Base-by-base conservation (phyloP, 2,113 vertebrate species). In the Sigmodon hispidus region DNA sequence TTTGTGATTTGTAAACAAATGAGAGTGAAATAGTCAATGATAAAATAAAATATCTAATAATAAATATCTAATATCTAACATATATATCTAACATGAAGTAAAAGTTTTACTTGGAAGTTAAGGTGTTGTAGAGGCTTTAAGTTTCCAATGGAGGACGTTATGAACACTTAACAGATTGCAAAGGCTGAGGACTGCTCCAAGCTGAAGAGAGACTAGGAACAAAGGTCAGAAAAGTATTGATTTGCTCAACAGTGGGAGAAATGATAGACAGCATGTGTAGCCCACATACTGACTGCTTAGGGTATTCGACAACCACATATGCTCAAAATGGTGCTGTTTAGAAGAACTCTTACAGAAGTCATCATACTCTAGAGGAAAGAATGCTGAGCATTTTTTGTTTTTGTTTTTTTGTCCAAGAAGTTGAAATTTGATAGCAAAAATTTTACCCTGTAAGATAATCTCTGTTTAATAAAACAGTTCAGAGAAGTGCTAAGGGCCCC, bases 401-500 rank as follows among this genome's bases (percentile, higher is more conserved):
- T n/a, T n/a, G n/a, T n/a, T 50, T 84, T 95, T 70, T 5, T 43
- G 65, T 75, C 75, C n/a, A 1, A 87, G 43, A 2, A 17, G 11
- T 22, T 93, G 12, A 8, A 70, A 4, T 76, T 24, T 80, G 31
- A 24, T 31, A 11, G 8, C 4, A 87, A 91, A 63, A 43, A 3
- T 57, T 34, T 7, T 87, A 57, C 50, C 19, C 34, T 65, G 7
- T 93, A 12, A 61, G 89, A 80, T 76, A 65, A 86, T 87, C 19
- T 94, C 12, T 72, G 34, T 65, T 91, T 85, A 48, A 86, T 61
- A 84, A n/a, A 70, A 52, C 48, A 95, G 61, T 26, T 93, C 22
- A 85, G 50, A 75, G 19, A 89, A 79, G 21, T 59, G 19, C 5
- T 34, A 0, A 36, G 1, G 10, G 63, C 24, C 50, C 67, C 77